Evolutionary conservation across 2,797 vertebrate genomes (phyloP).

Genomic region (Chrysocyon brachyurus): DNA sequence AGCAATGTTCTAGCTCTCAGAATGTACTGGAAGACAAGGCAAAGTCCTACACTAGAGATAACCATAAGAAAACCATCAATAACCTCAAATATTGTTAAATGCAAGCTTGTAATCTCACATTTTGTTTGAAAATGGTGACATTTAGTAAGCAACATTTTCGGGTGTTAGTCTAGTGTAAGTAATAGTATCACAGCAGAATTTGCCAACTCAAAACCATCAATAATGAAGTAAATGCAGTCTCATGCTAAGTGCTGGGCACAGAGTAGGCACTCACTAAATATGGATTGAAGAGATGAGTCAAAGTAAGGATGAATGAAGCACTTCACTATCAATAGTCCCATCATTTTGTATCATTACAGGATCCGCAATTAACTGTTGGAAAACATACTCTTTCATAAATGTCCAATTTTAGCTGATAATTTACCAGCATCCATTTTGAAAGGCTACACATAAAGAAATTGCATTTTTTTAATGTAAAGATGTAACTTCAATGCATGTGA

Average conservation of each 20-base stretch:
- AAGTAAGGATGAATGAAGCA: not conserved
- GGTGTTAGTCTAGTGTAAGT: not conserved
- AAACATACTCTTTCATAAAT: not conserved
- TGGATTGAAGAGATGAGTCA: not conserved
- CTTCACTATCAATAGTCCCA: not conserved
- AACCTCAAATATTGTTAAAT: conserved; percentile 16
- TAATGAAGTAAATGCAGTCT: not conserved
- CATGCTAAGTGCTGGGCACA: not conserved
- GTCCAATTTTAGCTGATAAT: not conserved
- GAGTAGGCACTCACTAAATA: not conserved
- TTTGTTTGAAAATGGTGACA: conserved; percentile 34
- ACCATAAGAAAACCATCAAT: not conserved
- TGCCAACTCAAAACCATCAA: not conserved
- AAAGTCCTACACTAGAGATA: not conserved
- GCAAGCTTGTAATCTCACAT: not conserved
- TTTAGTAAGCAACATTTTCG: not conserved
- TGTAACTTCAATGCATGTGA: not conserved
- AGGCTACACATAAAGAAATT: not conserved
- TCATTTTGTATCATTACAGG: not conserved
- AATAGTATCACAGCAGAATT: not conserved
- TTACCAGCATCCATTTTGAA: conserved; percentile 30
- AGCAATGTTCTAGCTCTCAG: not conserved
- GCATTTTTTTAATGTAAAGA: conserved; percentile 48
- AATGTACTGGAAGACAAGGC: not conserved
- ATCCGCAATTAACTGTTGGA: not conserved